Evolutionary conservation across 2,888 invertebrate genomes (phyloP).

Genomic region (Machimus rusticus): DNA sequence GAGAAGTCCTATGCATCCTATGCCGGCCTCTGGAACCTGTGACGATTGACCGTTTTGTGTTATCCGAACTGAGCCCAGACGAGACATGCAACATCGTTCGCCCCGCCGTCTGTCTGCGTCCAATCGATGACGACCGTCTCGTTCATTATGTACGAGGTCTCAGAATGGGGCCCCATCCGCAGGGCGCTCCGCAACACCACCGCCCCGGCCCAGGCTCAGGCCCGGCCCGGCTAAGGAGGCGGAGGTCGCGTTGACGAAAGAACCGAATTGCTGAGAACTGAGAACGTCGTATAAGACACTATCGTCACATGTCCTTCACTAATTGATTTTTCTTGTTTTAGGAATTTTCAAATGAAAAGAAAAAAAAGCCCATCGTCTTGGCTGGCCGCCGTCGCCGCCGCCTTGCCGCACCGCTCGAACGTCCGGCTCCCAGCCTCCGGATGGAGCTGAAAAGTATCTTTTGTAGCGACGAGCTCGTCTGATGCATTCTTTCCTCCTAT

Average conservation of each 20-base stretch:
- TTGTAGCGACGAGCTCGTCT: slow-evolving; percentile 18
- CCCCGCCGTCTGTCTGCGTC: background rate
- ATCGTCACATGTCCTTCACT: slow-evolving; percentile 64
- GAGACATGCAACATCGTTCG: slow-evolving; percentile 24
- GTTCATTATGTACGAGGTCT: slow-evolving; percentile 25
- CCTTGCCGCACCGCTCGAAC: background rate
- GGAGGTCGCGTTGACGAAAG: slow-evolving; percentile 6
- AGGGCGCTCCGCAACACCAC: background rate
- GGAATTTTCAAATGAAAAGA: slow-evolving; percentile 39
- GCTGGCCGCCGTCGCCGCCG: background rate
- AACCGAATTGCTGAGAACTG: slow-evolving; percentile 9
- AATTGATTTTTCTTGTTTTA: slow-evolving; percentile 64
- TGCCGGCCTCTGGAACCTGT: background rate
- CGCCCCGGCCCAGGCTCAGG: background rate
- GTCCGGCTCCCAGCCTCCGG: background rate
- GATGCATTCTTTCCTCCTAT: slow-evolving; percentile 18
- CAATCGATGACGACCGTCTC: slow-evolving; percentile 33
- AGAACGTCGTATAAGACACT: slow-evolving; percentile 33
- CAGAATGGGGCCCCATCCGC: background rate
- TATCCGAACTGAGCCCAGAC: slow-evolving; percentile 10
- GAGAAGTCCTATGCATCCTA: background rate
- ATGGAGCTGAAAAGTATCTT: slow-evolving; percentile 15
- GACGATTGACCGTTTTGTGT: slow-evolving; percentile 29
- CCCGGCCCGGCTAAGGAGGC: background rate
- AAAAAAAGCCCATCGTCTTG: background rate